Conservation (phyloP, 53 echinoderm and acorn worm genomes). For the Echinarachnius parma region DNA sequence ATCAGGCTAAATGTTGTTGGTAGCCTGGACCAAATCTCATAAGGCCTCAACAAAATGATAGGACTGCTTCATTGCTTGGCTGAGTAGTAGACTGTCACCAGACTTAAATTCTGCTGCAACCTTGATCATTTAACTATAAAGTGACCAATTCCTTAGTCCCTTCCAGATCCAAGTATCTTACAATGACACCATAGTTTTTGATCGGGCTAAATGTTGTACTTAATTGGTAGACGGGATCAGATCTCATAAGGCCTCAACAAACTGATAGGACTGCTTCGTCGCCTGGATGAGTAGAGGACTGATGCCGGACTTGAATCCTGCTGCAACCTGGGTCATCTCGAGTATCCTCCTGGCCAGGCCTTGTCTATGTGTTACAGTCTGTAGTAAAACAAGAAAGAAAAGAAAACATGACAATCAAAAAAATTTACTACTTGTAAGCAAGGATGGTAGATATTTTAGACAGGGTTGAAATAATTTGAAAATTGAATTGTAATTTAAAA, state of each 20-base stretch:
- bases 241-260: constrained; percentile 7
- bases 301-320: constrained; percentile 60
- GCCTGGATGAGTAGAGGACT: constrained; percentile 69
- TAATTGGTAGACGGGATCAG: too few species aligned
- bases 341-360: constrained; percentile 62
- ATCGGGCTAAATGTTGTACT: too few species aligned
- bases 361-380: constrained; percentile 14
- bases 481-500: too few species aligned
- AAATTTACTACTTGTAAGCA: too few species aligned
- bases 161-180: too few species aligned
- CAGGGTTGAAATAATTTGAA: too few species aligned
- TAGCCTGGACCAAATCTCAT: too few species aligned
- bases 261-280: constrained; percentile 70
- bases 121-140: constrained; percentile 54
- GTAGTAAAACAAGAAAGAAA: background rate
- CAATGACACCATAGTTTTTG: too few species aligned
- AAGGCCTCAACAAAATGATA: constrained; percentile 39
- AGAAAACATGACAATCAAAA: too few species aligned
- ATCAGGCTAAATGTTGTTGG: too few species aligned
- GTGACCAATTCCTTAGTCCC: too few species aligned
- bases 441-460: too few species aligned
- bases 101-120: constrained; percentile 58
- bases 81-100: constrained; percentile 55
- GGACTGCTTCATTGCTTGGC: constrained; percentile 55
- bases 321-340: constrained; percentile 65